Percentiles rank a stretch among this genome's conserved stretches.
Conservation (phyloP, 2,797 vertebrate genomes). For the Platalea minor region DNA sequence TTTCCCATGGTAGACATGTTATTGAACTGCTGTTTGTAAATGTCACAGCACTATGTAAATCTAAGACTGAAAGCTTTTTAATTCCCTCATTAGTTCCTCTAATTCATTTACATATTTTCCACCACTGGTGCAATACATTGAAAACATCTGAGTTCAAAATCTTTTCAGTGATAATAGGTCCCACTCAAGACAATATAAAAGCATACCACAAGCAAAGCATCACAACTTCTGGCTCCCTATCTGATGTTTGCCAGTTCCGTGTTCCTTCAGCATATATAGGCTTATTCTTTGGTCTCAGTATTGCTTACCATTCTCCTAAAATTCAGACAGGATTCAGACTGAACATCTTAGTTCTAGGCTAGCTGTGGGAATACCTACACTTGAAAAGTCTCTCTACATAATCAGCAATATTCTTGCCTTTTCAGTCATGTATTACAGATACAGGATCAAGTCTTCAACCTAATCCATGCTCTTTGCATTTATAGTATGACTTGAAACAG, state of each 20-base stretch:
- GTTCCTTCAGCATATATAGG: neutral
- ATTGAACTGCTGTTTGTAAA: neutral
- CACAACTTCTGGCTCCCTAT: neutral
- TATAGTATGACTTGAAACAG: neutral
- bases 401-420: neutral
- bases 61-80: neutral
- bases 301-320: neutral
- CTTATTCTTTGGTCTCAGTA: neutral
- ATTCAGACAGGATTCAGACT: neutral
- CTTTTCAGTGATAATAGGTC: neutral
- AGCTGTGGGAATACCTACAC: neutral
- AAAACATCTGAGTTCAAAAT: neutral
- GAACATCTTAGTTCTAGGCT: neutral
- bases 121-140: neutral
- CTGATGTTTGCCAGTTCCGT: neutral
- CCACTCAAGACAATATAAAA: neutral
- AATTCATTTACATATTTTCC: neutral
- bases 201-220: neutral
- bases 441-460: neutral
- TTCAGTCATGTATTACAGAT: neutral
- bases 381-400: neutral
- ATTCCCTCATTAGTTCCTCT: neutral
- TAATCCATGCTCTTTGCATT: neutral
- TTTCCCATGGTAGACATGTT: neutral
- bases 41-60: neutral